Evolutionary conservation across 1,140 invertebrate species (phyloP).

Genomic region (Drosophila nebulosa): DNA sequence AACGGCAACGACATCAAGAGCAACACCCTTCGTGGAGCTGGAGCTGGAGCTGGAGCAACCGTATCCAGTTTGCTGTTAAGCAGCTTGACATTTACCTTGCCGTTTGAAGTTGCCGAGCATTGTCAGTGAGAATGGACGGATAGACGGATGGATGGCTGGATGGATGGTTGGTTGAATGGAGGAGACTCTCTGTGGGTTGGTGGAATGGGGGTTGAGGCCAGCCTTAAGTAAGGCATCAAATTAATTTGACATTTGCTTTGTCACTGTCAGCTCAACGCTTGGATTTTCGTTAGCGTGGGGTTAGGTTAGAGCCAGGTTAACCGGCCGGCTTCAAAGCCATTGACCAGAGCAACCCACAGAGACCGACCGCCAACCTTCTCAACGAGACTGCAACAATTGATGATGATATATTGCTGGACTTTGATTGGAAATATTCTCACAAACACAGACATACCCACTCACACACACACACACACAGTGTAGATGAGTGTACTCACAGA

Average conservation of each 20-base stretch:
- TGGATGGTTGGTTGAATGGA: neutral
- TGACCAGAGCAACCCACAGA: slow-evolving; percentile 27
- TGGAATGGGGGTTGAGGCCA: neutral
- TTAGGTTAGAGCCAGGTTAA: slow-evolving; percentile 20
- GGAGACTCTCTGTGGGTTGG: neutral
- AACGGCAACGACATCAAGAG: slow-evolving; percentile 3
- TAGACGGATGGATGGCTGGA: no score
- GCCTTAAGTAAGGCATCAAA: slow-evolving; percentile 61
- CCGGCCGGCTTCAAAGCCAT: slow-evolving; percentile 21
- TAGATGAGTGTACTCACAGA: neutral
- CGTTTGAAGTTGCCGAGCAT: slow-evolving; percentile 45
- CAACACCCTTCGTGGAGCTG: neutral
- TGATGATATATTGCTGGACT: slow-evolving; percentile 59
- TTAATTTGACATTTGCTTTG: slow-evolving; percentile 76
- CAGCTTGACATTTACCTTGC: slow-evolving; percentile 26
- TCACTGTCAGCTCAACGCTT: slow-evolving; percentile 55
- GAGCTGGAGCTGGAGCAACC: no score
- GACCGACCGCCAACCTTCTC: neutral
- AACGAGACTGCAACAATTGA: slow-evolving; percentile 35
- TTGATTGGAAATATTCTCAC: slow-evolving; percentile 36
- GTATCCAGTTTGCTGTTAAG: slow-evolving; percentile 22
- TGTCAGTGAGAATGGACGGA: slow-evolving; percentile 3
- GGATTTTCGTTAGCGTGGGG: slow-evolving; percentile 30
- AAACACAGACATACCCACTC: slow-evolving; percentile 5
- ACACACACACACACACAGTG: neutral